phyloP scores from a whole-genome alignment of 2,888 invertebrate species.

The Cyaniris semiargus region DNA sequence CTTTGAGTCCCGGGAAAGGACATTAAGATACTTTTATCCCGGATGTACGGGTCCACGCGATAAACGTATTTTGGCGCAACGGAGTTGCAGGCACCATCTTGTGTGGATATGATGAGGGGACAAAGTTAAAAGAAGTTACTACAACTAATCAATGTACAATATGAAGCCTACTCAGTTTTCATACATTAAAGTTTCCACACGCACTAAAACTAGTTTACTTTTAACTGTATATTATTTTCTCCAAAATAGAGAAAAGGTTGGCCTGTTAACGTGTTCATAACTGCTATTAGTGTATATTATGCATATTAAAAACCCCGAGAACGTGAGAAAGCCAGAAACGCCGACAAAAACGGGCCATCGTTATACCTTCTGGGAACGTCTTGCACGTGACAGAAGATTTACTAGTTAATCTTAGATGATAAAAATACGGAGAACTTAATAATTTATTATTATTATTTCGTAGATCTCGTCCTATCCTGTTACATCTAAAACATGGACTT shows the following conservation, averaged over 20 bases:
- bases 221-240: neutral
- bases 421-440: conserved; percentile 20
- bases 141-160: too few relatives aligned
- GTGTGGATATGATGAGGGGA: too few relatives aligned
- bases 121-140: too few relatives aligned
- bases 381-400: conserved; percentile 26
- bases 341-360: neutral
- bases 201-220: neutral
- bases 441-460: conserved; percentile 17
- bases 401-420: conserved; percentile 23
- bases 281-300: conserved; percentile 17
- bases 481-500: neutral
- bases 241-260: neutral
- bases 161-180: too few relatives aligned
- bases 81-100: too few relatives aligned
- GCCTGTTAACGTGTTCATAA: conserved; percentile 2
- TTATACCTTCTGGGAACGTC: conserved; percentile 25
- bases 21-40: too few relatives aligned
- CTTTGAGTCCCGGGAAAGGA: too few relatives aligned
- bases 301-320: conserved; percentile 8
- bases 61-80: too few relatives aligned
- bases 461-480: neutral
- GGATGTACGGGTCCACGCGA: too few relatives aligned
- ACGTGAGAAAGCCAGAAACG: conserved; percentile 15
- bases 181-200: too few relatives aligned